Conservation (phyloP, 2,113 vertebrate species). For the Clarias batrachus region DNA sequence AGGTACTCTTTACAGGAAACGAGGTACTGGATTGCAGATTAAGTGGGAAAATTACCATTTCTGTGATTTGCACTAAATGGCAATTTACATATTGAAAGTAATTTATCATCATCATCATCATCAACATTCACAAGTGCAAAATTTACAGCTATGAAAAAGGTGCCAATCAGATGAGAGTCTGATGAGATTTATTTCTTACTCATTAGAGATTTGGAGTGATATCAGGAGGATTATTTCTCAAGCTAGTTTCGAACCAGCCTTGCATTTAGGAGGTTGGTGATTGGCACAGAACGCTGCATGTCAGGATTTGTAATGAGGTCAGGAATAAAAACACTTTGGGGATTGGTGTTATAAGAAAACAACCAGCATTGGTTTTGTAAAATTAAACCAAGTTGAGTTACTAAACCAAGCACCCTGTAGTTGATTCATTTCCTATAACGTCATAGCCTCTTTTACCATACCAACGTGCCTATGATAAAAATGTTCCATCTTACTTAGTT, state of each 20-base stretch:
- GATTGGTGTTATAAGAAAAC: neutral
- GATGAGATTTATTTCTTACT: neutral
- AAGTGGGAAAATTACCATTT: neutral
- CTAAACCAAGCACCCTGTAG: neutral
- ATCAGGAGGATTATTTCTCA: neutral
- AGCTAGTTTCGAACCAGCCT: neutral
- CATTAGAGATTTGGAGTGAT: neutral
- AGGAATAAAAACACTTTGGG: neutral
- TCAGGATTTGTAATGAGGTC: neutral
- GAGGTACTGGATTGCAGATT: neutral
- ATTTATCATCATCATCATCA: too few relatives aligned
- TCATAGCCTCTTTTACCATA: too few relatives aligned
- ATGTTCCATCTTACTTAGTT: neutral
- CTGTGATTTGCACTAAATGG: conserved; percentile 3
- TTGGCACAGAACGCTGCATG: neutral
- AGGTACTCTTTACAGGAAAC: neutral
- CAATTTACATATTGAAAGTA: neutral
- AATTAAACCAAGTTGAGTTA: neutral
- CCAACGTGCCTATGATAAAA: neutral
- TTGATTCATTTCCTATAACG: too few relatives aligned
- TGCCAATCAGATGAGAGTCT: neutral
- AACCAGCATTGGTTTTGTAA: neutral
- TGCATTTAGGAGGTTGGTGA: neutral
- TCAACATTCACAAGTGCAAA: neutral
- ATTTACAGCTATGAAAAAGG: neutral